These are phyloP conservation scores for Oncopodura yosiiana DNA, from an alignment of 1,140 invertebrate species.

Conservation along the genomic window DNA sequence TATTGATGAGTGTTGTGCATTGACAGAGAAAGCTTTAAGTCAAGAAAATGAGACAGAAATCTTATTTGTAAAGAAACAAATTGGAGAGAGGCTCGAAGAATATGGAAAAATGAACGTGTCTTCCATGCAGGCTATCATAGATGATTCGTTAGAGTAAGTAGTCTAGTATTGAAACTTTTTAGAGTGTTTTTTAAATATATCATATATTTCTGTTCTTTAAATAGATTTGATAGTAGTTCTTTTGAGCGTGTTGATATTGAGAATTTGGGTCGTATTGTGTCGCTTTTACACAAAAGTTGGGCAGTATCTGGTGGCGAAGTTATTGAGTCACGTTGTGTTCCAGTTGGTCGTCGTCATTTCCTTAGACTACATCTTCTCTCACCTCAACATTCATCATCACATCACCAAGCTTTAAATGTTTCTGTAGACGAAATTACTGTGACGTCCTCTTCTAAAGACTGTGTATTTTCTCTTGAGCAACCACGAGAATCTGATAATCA, in stretches of 20 bases:
- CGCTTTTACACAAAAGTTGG: slow-evolving; percentile 29
- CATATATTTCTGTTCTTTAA: slow-evolving; percentile 7
- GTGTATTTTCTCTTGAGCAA: slow-evolving; percentile 31
- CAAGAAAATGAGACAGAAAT: slow-evolving; percentile 47
- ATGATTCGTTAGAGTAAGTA: slow-evolving; percentile 33
- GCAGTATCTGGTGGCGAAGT: slow-evolving; percentile 33
- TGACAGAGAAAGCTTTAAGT: slow-evolving; percentile 44
- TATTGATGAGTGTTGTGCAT: slow-evolving; percentile 40
- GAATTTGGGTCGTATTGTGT: slow-evolving; percentile 27
- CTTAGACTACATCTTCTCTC: slow-evolving; percentile 28
- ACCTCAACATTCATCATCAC: slow-evolving; percentile 20
- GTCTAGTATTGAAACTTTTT: no score
- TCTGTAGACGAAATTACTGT: slow-evolving; percentile 29
- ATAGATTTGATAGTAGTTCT: slow-evolving; percentile 28
- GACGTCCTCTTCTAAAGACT: slow-evolving; percentile 28
- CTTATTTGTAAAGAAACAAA: slow-evolving; percentile 47
- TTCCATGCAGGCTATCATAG: slow-evolving; percentile 9
- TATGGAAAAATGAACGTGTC: slow-evolving; percentile 38
- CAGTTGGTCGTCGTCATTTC: slow-evolving; percentile 29
- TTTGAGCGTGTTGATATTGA: slow-evolving; percentile 27
- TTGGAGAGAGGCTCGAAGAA: slow-evolving; percentile 45
- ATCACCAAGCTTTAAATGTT: slow-evolving; percentile 21
- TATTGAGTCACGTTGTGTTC: slow-evolving; percentile 31
- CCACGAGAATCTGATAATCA: slow-evolving; percentile 26
- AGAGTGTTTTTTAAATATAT: no score